Evolutionary conservation across 2,113 vertebrate species (phyloP).

Genomic region (Dipodomys merriami): DNA sequence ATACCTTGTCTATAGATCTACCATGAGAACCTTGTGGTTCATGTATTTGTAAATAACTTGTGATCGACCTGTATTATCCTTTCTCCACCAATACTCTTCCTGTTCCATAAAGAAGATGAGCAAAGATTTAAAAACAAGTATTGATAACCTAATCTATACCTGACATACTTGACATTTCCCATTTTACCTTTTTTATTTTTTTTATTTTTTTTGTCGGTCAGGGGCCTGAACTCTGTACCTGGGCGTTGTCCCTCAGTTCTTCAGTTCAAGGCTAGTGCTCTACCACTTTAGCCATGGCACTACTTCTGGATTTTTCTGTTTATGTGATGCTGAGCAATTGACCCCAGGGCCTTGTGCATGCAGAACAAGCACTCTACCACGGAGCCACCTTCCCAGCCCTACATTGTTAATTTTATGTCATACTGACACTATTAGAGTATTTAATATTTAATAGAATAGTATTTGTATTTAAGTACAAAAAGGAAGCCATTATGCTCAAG

Average conservation of each 20-base stretch:
- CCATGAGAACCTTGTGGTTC: not conserved
- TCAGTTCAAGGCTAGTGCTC: too few relatives aligned
- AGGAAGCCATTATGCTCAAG: not conserved
- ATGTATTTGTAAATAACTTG: not conserved
- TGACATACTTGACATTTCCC: not conserved
- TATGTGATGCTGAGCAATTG: too few relatives aligned
- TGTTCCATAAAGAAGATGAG: not conserved
- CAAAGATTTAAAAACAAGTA: not conserved
- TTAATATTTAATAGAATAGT: too few relatives aligned
- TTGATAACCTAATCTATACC: not conserved
- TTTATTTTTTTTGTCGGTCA: not conserved
- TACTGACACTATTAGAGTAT: too few relatives aligned
- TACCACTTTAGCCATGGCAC: too few relatives aligned
- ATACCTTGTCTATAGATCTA: not conserved
- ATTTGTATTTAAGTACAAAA: not conserved
- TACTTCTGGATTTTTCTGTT: too few relatives aligned
- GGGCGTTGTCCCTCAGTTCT: too few relatives aligned
- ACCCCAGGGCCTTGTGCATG: too few relatives aligned
- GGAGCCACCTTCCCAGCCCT: too few relatives aligned
- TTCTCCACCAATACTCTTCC: not conserved
- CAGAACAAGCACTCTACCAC: too few relatives aligned
- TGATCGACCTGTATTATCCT: not conserved
- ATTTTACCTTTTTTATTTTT: not conserved
- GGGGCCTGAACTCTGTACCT: too few relatives aligned
- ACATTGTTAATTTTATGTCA: constrained; percentile 1